Evolutionary conservation across 2,797 vertebrate genomes (phyloP).

Genomic region (Apogon hyalosoma): DNA sequence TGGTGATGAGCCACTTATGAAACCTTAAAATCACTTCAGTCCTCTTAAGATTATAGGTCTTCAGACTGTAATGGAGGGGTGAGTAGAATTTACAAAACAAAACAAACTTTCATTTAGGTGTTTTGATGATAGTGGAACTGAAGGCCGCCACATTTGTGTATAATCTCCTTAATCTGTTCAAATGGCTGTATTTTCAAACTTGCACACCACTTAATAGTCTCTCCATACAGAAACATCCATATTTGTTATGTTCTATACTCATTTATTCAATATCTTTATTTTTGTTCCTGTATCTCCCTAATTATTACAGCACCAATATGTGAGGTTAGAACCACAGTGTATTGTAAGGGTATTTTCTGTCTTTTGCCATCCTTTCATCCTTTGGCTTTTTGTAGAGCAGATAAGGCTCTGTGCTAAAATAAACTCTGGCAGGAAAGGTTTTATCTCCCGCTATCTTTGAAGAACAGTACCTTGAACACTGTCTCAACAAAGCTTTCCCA

Average conservation of each 20-base stretch:
- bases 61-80: not conserved
- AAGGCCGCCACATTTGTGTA: too few species aligned
- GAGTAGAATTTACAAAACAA: not conserved
- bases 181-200: too few species aligned
- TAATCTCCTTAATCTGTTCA: too few species aligned
- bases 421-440: conserved; percentile 39
- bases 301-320: not conserved
- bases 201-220: too few species aligned
- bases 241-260: too few species aligned
- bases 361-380: not conserved
- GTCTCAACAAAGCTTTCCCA: conserved; percentile 58
- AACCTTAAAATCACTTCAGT: not conserved
- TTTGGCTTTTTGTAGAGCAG: conserved; percentile 13
- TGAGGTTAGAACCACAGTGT: not conserved
- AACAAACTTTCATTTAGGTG: not conserved
- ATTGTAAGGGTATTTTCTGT: not conserved
- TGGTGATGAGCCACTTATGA: not conserved
- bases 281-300: not conserved
- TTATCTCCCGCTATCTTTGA: conserved; percentile 55
- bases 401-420: conserved; percentile 11
- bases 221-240: too few species aligned
- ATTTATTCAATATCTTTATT: not conserved
- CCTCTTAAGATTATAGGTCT: not conserved
- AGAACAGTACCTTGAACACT: conserved; percentile 56
- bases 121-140: too few species aligned